Evolutionary conservation across 2,888 invertebrate genomes (phyloP).

Genomic region (Altica lythri): DNA sequence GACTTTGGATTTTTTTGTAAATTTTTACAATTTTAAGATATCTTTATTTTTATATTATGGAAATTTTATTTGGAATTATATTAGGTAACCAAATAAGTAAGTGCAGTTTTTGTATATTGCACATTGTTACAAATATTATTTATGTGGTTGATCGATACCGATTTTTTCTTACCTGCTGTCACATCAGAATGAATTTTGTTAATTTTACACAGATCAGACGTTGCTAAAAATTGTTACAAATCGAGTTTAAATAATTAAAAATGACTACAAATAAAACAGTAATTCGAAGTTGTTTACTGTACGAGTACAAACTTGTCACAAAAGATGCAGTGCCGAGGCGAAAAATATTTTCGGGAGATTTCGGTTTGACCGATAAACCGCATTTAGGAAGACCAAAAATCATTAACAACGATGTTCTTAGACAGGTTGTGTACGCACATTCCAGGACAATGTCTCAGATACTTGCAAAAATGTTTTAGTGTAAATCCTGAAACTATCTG

Average conservation of each 20-base stretch:
- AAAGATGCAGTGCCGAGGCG: background rate
- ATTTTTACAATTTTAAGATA: no score
- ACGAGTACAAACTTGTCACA: background rate
- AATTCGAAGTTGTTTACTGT: background rate
- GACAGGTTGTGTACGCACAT: no score
- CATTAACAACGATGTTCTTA: background rate
- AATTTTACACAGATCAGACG: no score
- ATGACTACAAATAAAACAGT: background rate
- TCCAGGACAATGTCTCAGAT: no score
- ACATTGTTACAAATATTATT: background rate
- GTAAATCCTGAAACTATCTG: no score
- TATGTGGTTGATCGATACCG: background rate
- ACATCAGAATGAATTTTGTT: no score
- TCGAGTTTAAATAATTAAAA: background rate
- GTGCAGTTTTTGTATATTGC: background rate
- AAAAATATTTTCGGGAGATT: background rate
- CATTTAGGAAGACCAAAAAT: background rate
- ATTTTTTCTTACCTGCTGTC: background rate
- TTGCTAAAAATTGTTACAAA: no score
- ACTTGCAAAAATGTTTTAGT: no score
- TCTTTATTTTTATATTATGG: no score
- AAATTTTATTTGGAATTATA: no score
- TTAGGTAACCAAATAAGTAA: background rate
- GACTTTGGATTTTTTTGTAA: no score
- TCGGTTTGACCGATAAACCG: background rate